Evolutionary conservation across 2,888 invertebrate genomes (phyloP).

Genomic region (Cremastinae sp.): DNA sequence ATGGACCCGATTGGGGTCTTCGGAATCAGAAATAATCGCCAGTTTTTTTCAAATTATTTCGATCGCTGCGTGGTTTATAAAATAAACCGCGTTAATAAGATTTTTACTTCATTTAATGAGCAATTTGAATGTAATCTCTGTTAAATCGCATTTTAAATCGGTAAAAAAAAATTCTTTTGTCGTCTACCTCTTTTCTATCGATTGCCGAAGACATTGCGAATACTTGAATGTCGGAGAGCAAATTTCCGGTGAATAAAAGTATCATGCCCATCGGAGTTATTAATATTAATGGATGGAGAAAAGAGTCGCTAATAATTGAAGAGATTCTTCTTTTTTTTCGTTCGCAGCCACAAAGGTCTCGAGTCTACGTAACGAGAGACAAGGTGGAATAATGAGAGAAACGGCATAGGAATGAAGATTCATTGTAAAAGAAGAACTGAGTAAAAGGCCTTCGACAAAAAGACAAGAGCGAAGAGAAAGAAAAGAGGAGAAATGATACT

Average conservation of each 20-base stretch:
- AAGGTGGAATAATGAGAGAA: slow-evolving; percentile 26
- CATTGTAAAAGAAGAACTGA: slow-evolving; percentile 40
- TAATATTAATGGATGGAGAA: slow-evolving; percentile 3
- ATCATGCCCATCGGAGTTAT: slow-evolving; percentile 1
- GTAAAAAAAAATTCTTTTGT: background rate
- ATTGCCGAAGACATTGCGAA: background rate
- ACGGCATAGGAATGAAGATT: slow-evolving; percentile 10
- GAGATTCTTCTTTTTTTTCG: slow-evolving; percentile 43
- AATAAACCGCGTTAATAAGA: no score
- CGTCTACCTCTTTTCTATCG: background rate
- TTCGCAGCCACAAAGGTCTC: slow-evolving; percentile 41
- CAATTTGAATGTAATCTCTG: no score
- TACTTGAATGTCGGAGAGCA: no score
- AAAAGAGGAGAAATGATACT: background rate
- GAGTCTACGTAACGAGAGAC: slow-evolving; percentile 10
- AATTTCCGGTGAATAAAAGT: background rate
- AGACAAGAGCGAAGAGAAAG: background rate
- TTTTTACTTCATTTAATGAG: no score
- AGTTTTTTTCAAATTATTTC: background rate
- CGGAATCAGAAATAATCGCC: no score
- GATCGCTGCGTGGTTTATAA: no score
- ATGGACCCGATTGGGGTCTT: no score
- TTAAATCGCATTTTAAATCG: no score
- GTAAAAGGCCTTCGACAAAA: slow-evolving; percentile 28
- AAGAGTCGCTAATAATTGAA: slow-evolving; percentile 33